Conservation (phyloP, 2,888 invertebrate species). For the Nemotelus nigrinus region DNA sequence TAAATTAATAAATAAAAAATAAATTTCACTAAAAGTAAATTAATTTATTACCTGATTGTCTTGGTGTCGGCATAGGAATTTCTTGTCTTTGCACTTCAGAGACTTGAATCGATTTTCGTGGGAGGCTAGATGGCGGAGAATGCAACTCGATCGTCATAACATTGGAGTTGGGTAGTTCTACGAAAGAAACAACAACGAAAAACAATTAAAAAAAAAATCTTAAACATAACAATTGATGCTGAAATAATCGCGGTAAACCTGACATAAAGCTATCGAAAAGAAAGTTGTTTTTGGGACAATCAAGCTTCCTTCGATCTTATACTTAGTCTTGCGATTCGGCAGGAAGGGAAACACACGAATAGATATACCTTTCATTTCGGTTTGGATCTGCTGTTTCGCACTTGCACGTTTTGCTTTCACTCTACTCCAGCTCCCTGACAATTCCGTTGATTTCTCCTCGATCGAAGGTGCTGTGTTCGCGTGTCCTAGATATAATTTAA, state of each 20-base stretch:
- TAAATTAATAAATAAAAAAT: background rate
- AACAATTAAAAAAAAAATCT: background rate
- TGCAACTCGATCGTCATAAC: conserved; percentile 63
- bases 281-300: conserved; percentile 42
- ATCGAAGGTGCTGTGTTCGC: conserved; percentile 32
- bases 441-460: conserved; percentile 59
- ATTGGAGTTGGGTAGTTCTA: conserved; percentile 63
- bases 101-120: conserved; percentile 45
- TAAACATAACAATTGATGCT: background rate
- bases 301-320: conserved; percentile 15
- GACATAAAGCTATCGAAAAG: background rate
- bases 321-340: background rate
- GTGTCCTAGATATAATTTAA: conserved; percentile 68
- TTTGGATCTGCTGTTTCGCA: conserved; percentile 26
- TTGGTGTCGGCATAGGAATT: conserved; percentile 61
- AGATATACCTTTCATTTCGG: conserved; percentile 31
- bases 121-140: conserved; percentile 51
- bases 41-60: conserved; percentile 47
- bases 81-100: conserved; percentile 50
- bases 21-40: background rate
- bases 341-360: background rate
- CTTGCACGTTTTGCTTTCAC: conserved; percentile 65
- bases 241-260: too few species aligned
- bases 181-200: conserved; percentile 29
- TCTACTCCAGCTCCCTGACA: conserved; percentile 70